Evolutionary conservation across 35 echinoderm and acorn worm species (phyloP).

Genomic region (Stichopus chloronotus): DNA sequence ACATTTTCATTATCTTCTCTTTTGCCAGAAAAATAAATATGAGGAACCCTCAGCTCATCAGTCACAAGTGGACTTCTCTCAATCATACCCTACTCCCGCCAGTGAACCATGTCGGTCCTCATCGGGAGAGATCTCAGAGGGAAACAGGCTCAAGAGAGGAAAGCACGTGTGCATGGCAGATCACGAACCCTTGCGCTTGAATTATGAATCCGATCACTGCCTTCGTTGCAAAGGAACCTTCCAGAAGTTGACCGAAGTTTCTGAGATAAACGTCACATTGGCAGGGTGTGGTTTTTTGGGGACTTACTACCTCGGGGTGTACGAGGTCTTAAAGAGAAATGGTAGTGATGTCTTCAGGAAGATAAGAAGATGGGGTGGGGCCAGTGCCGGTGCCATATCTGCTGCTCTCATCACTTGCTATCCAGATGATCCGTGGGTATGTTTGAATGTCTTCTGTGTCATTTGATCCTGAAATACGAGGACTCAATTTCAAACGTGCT

Average conservation of each 20-base stretch:
- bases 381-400: slow-evolving; percentile 2
- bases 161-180: slow-evolving; percentile 12
- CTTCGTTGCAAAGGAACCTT: slow-evolving; percentile 18
- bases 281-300: slow-evolving; percentile 26
- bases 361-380: slow-evolving; percentile 35
- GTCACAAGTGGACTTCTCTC: background rate
- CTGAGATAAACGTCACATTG: slow-evolving; percentile 32
- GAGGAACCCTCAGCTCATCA: background rate
- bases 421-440: slow-evolving; percentile 30
- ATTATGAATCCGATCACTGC: background rate
- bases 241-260: slow-evolving; percentile 16
- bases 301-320: slow-evolving; percentile 1
- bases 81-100: background rate
- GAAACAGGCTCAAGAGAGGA: background rate
- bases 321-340: background rate
- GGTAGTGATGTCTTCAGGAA: background rate
- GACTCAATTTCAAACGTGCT: too few relatives aligned
- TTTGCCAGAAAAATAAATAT: background rate
- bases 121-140: background rate
- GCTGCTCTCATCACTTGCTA: slow-evolving; percentile 1
- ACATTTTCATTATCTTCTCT: background rate
- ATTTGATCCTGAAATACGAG: background rate
- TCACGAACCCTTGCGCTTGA: background rate
- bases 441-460: background rate
- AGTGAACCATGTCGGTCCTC: background rate